phyloP scores from a whole-genome alignment of 2,888 invertebrate species.

The Tipula helvola region DNA sequence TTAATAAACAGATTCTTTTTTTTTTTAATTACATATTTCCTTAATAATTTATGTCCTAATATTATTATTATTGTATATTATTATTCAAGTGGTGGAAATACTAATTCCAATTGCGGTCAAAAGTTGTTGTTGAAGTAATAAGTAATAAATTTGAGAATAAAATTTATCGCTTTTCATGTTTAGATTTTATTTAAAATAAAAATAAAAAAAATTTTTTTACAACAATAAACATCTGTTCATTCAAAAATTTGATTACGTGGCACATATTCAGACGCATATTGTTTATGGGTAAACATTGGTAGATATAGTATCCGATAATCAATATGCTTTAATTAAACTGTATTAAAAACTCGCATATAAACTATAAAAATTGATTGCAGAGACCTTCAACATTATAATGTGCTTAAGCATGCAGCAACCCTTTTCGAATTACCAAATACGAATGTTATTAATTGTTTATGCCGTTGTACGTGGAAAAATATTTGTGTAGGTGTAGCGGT shows the following conservation, averaged over 20 bases:
- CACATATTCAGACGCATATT: not conserved
- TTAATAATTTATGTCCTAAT: too few species aligned
- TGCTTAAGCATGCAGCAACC: too few species aligned
- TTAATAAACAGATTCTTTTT: not conserved
- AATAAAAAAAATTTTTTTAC: not conserved
- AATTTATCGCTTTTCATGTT: not conserved
- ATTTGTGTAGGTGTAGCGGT: too few species aligned
- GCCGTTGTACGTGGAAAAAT: too few species aligned
- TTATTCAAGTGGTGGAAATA: not conserved
- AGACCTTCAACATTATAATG: too few species aligned
- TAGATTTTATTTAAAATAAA: not conserved
- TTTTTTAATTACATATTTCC: not conserved
- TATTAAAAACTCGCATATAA: too few species aligned
- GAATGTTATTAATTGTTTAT: too few species aligned
- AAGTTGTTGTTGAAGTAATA: not conserved
- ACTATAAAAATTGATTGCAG: too few species aligned
- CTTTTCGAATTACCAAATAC: too few species aligned
- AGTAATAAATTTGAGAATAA: not conserved
- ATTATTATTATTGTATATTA: too few species aligned
- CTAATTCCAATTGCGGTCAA: not conserved
- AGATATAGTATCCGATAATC: not conserved
- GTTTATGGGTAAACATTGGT: not conserved
- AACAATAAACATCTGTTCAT: not conserved
- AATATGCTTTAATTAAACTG: not conserved
- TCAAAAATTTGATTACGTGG: not conserved